Percentiles rank a stretch among this genome's conserved stretches.
phyloP scores from a whole-genome alignment of 2,113 vertebrate species.

The Xiphophorus couchianus region DNA sequence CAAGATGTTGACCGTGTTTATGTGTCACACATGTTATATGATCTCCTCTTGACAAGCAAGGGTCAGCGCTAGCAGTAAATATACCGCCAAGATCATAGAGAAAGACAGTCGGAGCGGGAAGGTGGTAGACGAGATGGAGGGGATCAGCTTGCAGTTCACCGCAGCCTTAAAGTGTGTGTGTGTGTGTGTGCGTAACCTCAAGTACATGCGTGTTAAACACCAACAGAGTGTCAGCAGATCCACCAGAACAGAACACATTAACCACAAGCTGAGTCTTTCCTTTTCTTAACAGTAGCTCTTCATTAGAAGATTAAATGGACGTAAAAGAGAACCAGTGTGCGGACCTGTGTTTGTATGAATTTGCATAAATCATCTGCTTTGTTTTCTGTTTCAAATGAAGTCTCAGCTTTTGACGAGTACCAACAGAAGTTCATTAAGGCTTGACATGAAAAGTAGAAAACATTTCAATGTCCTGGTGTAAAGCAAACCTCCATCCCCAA shows the following conservation, averaged over 20 bases:
- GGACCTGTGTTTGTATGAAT: neutral
- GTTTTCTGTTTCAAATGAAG: neutral
- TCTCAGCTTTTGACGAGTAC: neutral
- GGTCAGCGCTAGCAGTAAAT: constrained; percentile 39
- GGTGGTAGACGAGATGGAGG: neutral
- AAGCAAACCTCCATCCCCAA: neutral
- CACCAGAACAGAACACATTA: neutral
- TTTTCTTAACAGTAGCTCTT: neutral
- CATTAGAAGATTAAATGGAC: constrained; percentile 2
- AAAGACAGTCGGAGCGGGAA: constrained; percentile 12
- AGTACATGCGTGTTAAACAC: constrained; percentile 11
- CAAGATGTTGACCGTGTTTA: constrained; percentile 7
- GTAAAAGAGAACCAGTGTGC: neutral
- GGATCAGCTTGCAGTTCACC: neutral
- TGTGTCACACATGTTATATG: constrained; percentile 30
- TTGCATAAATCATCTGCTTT: neutral
- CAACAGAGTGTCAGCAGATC: constrained; percentile 2
- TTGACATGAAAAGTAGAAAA: neutral
- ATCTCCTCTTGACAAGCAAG: constrained; percentile 26
- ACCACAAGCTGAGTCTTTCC: neutral
- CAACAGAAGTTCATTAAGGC: neutral
- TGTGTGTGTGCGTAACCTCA: neutral
- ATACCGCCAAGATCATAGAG: constrained; percentile 31
- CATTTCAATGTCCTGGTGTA: neutral
- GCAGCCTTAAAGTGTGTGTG: neutral